Evolutionary conservation across 2,888 invertebrate species (phyloP).

Genomic region (Watsonalla binaria): DNA sequence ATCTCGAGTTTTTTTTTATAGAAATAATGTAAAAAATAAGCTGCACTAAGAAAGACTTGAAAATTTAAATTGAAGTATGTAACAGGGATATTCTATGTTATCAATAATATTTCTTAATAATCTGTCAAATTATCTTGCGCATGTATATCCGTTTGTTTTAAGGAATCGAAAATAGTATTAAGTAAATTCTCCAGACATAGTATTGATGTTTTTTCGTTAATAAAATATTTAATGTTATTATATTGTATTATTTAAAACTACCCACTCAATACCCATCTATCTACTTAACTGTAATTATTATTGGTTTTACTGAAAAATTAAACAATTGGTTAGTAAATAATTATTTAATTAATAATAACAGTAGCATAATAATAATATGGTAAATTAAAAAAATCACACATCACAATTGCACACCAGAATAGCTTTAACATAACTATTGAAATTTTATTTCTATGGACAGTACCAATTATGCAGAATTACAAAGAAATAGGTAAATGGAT

Average conservation of each 20-base stretch:
- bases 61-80: too few relatives aligned
- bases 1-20: too few relatives aligned
- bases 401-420: constrained; percentile 43
- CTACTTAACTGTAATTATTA: too few relatives aligned
- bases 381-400: constrained; percentile 40
- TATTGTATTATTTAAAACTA: constrained; percentile 14
- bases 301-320: constrained; percentile 6
- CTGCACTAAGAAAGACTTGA: too few relatives aligned
- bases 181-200: constrained; percentile 32
- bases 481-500: not conserved
- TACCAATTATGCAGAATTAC: not conserved
- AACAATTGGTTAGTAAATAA: constrained; percentile 31
- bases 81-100: too few relatives aligned
- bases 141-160: constrained; percentile 6
- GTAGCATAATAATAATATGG: constrained; percentile 30
- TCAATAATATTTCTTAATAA: too few relatives aligned
- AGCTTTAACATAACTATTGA: constrained; percentile 16
- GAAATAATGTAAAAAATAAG: too few relatives aligned
- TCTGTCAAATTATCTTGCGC: too few relatives aligned
- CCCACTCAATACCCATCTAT: constrained; percentile 1
- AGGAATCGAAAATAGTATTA: constrained; percentile 21
- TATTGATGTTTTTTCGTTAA: constrained; percentile 51
- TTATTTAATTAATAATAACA: constrained; percentile 60
- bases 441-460: constrained; percentile 11
- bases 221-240: constrained; percentile 49